phyloP scores from a whole-genome alignment of 2,113 vertebrate genomes.

The Myrmecobius fasciatus region DNA sequence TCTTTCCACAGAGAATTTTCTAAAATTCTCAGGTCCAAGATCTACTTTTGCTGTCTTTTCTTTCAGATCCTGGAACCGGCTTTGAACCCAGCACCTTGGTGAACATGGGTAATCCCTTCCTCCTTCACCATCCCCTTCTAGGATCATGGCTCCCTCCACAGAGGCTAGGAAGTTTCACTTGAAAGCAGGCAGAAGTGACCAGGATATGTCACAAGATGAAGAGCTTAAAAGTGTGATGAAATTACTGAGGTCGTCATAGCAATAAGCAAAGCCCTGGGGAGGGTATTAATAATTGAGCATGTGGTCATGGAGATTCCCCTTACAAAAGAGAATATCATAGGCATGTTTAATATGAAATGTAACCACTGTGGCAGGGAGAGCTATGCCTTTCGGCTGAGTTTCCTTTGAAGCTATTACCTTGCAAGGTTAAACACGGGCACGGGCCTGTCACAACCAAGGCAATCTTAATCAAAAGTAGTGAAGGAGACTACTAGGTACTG shows the following conservation, averaged over 20 bases:
- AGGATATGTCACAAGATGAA: conserved; percentile 46
- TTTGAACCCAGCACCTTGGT: not conserved
- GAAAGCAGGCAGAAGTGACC: conserved; percentile 31
- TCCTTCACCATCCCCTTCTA: not conserved
- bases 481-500: not conserved
- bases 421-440: conserved; percentile 7
- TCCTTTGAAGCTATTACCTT: conserved; percentile 37
- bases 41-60: not conserved
- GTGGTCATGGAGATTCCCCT: conserved; percentile 29
- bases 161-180: not conserved
- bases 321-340: conserved; percentile 50
- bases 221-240: conserved; percentile 35
- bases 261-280: conserved; percentile 59
- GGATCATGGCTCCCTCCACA: not conserved
- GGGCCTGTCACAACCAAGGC: conserved; percentile 9
- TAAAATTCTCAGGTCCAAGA: not conserved
- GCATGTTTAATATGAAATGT: conserved; percentile 46
- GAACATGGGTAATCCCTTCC: not conserved
- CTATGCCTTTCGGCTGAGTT: conserved; percentile 24
- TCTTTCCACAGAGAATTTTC: not conserved
- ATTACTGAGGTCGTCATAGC: conserved; percentile 58
- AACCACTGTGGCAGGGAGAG: conserved; percentile 34
- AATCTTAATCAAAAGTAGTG: conserved; percentile 40
- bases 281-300: conserved; percentile 60
- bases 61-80: not conserved